Evolutionary conservation across 2,113 vertebrate genomes (phyloP).

Genomic region (Anthoscopus minutus): DNA sequence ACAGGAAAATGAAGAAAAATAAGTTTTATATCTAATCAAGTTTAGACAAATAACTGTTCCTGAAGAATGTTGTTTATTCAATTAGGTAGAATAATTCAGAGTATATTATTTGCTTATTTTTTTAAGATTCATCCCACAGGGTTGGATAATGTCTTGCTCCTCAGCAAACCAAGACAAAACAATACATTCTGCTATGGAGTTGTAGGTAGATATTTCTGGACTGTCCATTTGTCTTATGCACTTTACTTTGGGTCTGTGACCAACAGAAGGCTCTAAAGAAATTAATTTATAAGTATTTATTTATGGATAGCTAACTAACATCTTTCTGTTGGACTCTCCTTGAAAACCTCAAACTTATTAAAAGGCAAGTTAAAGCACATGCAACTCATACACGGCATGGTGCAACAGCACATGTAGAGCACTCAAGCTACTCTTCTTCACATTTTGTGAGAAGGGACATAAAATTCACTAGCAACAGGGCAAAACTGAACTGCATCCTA

Average conservation of each 20-base stretch:
- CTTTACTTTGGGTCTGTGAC: neutral
- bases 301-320: neutral
- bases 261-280: neutral
- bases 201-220: neutral
- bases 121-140: neutral
- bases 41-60: neutral
- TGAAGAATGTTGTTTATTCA: neutral
- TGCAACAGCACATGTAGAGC: neutral
- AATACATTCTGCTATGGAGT: neutral
- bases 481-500: neutral
- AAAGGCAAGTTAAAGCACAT: slow-evolving; percentile 2
- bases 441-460: fast-evolving
- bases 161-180: neutral
- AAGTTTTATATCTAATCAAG: neutral
- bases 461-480: neutral
- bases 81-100: neutral
- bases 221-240: neutral
- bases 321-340: neutral
- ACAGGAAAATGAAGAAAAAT: neutral
- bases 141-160: neutral
- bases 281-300: neutral
- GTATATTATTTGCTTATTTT: neutral
- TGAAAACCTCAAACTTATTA: slow-evolving; percentile 11
- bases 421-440: neutral
- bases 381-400: neutral